A percentile compares a stretch with the other conserved stretches of the same genome.
Evolutionary conservation across 2,888 invertebrate species (phyloP).

Genomic region (Macrophya annulata): DNA sequence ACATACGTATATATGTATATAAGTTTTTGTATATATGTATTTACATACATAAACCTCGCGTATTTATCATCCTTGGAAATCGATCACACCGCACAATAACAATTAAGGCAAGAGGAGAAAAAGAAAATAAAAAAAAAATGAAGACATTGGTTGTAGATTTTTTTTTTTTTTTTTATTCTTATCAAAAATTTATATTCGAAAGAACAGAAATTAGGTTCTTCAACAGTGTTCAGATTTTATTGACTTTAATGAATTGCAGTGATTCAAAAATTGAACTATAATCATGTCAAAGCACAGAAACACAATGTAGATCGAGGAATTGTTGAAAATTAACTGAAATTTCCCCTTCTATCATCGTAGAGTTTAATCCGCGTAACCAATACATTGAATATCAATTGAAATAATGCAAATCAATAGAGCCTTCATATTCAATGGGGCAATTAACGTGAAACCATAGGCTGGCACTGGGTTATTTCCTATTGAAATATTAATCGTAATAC

Average conservation of each 20-base stretch:
- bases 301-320: not conserved
- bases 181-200: not conserved
- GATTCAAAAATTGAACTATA: not conserved
- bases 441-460: slow-evolving; percentile 71
- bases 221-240: not conserved
- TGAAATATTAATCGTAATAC: slow-evolving; percentile 76
- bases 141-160: not conserved
- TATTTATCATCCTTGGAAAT: not conserved
- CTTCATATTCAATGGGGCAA: slow-evolving; percentile 78
- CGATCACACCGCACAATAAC: not conserved
- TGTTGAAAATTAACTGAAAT: slow-evolving; percentile 43
- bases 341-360: not conserved
- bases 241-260: not conserved
- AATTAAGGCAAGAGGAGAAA: not conserved
- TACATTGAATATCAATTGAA: slow-evolving; percentile 70
- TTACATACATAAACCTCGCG: not conserved
- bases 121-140: not conserved
- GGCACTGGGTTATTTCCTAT: slow-evolving; percentile 72
- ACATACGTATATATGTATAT: not conserved
- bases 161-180: not conserved
- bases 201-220: not conserved
- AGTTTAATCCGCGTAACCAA: slow-evolving; percentile 45
- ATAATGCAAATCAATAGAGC: slow-evolving; percentile 73
- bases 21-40: not conserved
- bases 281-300: not conserved